Conservation (phyloP, 2,113 vertebrate genomes). For the Capreolus pygargus region DNA sequence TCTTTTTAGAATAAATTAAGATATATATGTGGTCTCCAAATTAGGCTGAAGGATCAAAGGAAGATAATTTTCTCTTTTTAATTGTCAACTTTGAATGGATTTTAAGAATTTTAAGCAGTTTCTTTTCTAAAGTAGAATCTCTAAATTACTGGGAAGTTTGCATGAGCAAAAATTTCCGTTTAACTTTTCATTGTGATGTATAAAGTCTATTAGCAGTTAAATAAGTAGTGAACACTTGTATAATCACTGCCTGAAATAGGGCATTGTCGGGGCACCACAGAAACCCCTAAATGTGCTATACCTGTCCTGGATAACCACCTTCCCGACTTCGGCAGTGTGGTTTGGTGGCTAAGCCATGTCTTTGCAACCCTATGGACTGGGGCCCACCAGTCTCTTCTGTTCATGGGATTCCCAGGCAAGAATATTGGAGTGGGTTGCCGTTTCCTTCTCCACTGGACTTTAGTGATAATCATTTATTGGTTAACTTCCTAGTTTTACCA, state of each 20-base stretch:
- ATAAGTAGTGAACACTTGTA: not conserved
- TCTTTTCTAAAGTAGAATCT: not conserved
- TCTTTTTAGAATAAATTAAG: not conserved
- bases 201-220: not conserved
- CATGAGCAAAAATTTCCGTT: not conserved
- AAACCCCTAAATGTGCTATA: accelerated
- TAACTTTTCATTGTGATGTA: not conserved
- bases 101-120: not conserved
- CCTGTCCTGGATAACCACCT: not conserved
- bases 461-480: not conserved
- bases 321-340: not conserved
- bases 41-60: not conserved
- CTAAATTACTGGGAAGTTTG: not conserved
- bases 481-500: not conserved
- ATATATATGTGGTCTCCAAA: not conserved
- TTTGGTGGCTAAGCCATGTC: not conserved
- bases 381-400: not conserved
- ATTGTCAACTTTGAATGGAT: not conserved
- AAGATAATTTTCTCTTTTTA: not conserved
- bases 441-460: not conserved
- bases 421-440: not conserved
- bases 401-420: not conserved
- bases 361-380: not conserved
- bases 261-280: not conserved
- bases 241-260: not conserved